These are phyloP conservation scores for Panzeria rudis DNA, from an alignment of 2,888 invertebrate species.

Conservation along the genomic window DNA sequence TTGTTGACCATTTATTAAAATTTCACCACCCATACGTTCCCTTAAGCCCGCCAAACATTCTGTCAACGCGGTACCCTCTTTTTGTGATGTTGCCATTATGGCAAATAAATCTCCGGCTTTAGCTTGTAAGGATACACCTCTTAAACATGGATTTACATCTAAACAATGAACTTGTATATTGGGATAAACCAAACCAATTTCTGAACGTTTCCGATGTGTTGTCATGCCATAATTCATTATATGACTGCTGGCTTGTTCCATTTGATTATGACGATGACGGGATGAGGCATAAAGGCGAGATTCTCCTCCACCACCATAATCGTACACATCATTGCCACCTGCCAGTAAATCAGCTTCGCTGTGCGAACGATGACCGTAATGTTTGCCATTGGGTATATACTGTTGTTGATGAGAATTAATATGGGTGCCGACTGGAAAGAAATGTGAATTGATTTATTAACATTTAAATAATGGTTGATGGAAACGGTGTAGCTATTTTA, in stretches of 20 bases:
- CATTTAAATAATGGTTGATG: background rate
- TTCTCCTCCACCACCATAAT: constrained; percentile 75
- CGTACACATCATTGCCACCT: constrained; percentile 79
- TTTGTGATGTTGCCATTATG: constrained; percentile 94
- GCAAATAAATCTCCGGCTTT: constrained; percentile 96
- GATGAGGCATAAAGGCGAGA: constrained; percentile 81
- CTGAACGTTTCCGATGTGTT: constrained; percentile 81
- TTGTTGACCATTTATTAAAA: constrained; percentile 93
- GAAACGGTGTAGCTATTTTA: constrained; percentile 51
- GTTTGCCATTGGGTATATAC: constrained; percentile 81
- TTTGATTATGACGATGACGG: constrained; percentile 72
- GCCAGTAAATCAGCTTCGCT: constrained; percentile 94
- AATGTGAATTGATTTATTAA: background rate
- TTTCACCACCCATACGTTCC: constrained; percentile 89
- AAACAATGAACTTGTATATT: constrained; percentile 86
- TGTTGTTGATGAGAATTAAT: constrained; percentile 78
- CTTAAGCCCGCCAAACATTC: constrained; percentile 92
- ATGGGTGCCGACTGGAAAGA: constrained; percentile 79
- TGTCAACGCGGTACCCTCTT: constrained; percentile 93
- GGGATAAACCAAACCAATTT: constrained; percentile 82
- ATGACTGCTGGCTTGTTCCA: constrained; percentile 71
- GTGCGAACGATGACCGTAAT: constrained; percentile 87
- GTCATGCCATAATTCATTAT: constrained; percentile 74
- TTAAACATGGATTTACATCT: constrained; percentile 91
- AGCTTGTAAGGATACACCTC: constrained; percentile 91